Percentiles rank a stretch among this genome's conserved stretches.
Conservation (phyloP, 2,797 vertebrate species). For the Hippoglossus hippoglossus region DNA sequence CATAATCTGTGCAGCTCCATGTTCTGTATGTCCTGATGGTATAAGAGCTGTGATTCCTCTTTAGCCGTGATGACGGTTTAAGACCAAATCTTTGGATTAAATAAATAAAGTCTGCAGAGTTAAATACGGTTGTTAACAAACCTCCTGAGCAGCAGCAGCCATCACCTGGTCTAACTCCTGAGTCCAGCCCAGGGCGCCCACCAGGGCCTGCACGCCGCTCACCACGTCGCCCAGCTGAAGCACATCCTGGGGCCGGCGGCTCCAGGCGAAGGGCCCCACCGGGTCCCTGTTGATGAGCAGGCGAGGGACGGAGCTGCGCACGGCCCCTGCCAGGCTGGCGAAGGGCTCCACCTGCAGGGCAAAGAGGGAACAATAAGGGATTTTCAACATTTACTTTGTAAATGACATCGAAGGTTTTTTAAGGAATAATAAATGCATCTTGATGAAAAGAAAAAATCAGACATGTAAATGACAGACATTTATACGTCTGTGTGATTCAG, state of each 20-base stretch:
- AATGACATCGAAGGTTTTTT: no score
- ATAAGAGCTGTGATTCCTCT: no score
- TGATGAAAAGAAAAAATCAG: no score
- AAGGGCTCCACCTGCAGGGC: slow-evolving; percentile 94
- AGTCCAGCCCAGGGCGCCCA: slow-evolving; percentile 89
- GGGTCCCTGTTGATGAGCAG: slow-evolving; percentile 92
- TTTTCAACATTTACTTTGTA: no score
- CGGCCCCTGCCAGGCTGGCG: slow-evolving; percentile 88
- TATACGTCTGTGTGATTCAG: no score
- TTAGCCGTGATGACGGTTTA: no score
- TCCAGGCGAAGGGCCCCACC: slow-evolving; percentile 88
- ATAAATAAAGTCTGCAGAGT: not conserved
- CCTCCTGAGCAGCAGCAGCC: slow-evolving; percentile 48
- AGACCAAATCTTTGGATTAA: not conserved
- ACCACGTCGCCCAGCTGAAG: slow-evolving; percentile 91
- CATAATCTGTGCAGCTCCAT: no score
- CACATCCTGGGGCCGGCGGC: slow-evolving; percentile 81
- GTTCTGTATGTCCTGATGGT: no score
- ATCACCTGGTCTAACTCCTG: slow-evolving; percentile 85
- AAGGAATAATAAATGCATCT: no score
- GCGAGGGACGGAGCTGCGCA: slow-evolving; percentile 86
- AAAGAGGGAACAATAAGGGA: slow-evolving; percentile 6
- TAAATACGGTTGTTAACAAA: not conserved
- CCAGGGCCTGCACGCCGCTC: slow-evolving; percentile 83
- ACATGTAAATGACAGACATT: no score